Base-by-base conservation (phyloP, 2,888 invertebrate genomes). In the Dendrolimus houi region DNA sequence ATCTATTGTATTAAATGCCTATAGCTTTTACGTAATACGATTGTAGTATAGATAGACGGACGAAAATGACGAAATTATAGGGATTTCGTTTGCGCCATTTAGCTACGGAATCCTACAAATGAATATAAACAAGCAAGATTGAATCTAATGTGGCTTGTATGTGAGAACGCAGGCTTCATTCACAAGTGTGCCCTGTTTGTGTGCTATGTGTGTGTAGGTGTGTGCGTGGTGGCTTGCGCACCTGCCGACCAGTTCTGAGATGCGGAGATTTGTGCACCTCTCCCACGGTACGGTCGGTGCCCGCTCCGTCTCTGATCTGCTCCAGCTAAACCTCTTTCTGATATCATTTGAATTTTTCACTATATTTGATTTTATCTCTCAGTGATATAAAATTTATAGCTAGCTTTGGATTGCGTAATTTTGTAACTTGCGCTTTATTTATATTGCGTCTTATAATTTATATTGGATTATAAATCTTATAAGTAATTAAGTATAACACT, bases 261-360 rank as follows among this genome's bases (percentile, higher is more conserved):
- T 88, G 89, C 87, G 86, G 88, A 90, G 90, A 90, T 90, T 90
- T 90, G 89, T 87, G 81, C 86, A 77, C 77, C 87, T 87, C 87
- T 90, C 90, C 89, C 90, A 89, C 90, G 90, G 90, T 90, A 89
- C 90, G 90, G 90, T 89, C 89, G 88, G 81, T 89, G 89, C 79
- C 86, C 88, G 82, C 71, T 69, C 65, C 74, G 71, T 72, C 80
- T 79, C 79, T 77, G 83, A 79, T 85, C 83, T 81, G 75, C 73
- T 82, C 86, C 87, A 87, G 85, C 81, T 80, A 75, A 81, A 77
- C 79, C 74, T 75, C 73, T 67, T 69, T 75, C 80, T 79, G 79
- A 83, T 87, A 83, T 85, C 69, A 85, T 89, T 87, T 85, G 78
- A 79, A 85, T 79, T 76, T 79, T 77, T 71, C 73, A 70, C 70